Conservation (phyloP, 2,113 vertebrate genomes). For the Haplochromis vanheusdeni region DNA sequence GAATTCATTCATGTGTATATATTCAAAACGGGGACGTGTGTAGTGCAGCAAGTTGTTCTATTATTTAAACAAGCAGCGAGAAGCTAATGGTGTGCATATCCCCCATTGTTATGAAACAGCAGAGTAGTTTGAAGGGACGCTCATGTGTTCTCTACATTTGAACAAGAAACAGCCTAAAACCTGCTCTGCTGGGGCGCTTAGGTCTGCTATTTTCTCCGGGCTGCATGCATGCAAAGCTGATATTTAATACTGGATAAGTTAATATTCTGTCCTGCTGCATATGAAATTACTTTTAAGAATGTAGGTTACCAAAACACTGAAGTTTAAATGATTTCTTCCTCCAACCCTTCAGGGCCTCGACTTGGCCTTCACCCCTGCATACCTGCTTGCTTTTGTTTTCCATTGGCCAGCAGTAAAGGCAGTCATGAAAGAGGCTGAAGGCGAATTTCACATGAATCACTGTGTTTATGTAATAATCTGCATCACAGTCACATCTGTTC, state of each 20-base stretch:
- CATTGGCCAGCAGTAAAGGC: not conserved
- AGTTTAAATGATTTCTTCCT: not conserved
- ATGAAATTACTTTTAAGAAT: not conserved
- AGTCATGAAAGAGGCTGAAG: not conserved
- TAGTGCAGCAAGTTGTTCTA: not conserved
- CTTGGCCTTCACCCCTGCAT: not conserved
- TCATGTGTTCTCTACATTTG: not conserved
- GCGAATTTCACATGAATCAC: constrained; percentile 9
- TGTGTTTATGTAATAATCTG: constrained; percentile 53
- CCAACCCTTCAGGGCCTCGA: not conserved
- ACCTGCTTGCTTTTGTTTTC: not conserved
- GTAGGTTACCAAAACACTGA: not conserved
- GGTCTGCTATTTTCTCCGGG: not conserved
- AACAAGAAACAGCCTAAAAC: not conserved
- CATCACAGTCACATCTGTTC: constrained; percentile 52
- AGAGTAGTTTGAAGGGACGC: not conserved
- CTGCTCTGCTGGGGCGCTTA: not conserved
- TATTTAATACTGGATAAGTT: constrained; percentile 7
- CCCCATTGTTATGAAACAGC: constrained; percentile 12
- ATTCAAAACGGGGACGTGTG: not conserved
- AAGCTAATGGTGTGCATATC: not conserved
- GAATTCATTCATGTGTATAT: not conserved
- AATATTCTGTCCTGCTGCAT: constrained; percentile 1
- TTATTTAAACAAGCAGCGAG: constrained; percentile 3
- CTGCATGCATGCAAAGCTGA: not conserved